A percentile compares a stretch with the other conserved stretches of the same genome.
Conservation (phyloP, 2,797 vertebrate genomes). For the Crocidura indochinensis region DNA sequence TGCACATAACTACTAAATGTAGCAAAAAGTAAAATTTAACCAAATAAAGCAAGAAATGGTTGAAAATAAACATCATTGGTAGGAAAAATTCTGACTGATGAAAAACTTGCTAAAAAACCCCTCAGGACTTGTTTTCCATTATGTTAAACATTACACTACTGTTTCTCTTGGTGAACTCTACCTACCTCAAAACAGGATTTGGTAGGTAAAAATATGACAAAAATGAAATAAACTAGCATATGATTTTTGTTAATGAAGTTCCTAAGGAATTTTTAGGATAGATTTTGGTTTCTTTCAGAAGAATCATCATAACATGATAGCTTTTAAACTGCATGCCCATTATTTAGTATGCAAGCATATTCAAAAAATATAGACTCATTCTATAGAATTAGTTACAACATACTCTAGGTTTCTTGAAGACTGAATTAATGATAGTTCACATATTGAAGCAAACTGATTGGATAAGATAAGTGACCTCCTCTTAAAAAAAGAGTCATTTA, state of each 20-base stretch:
- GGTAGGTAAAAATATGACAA: conserved; percentile 14
- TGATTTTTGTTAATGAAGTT: conserved; percentile 14
- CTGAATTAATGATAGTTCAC: conserved; percentile 55
- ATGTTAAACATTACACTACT: conserved; percentile 54
- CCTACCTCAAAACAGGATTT: conserved; percentile 4
- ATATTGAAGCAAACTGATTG: conserved; percentile 38
- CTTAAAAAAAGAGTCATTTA: conserved; percentile 68
- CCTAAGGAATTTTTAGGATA: conserved; percentile 16
- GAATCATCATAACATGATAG: neutral
- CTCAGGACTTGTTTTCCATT: conserved; percentile 22
- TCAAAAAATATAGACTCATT: neutral
- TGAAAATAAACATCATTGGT: conserved; percentile 75
- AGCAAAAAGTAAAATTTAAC: conserved; percentile 68
- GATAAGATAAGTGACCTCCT: conserved; percentile 51
- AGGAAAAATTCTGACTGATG: conserved; percentile 72
- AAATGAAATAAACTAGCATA: neutral
- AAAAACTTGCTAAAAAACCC: conserved; percentile 54
- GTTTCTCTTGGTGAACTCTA: conserved; percentile 40
- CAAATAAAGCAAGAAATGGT: conserved; percentile 74
- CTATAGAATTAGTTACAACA: neutral
- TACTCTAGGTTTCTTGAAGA: neutral
- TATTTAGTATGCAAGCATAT: neutral
- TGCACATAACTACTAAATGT: conserved; percentile 40
- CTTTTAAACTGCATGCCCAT: conserved; percentile 27
- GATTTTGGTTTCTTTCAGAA: conserved; percentile 29